Base-by-base conservation (phyloP, 2,888 invertebrate genomes). In the Strigamia crassipes region DNA sequence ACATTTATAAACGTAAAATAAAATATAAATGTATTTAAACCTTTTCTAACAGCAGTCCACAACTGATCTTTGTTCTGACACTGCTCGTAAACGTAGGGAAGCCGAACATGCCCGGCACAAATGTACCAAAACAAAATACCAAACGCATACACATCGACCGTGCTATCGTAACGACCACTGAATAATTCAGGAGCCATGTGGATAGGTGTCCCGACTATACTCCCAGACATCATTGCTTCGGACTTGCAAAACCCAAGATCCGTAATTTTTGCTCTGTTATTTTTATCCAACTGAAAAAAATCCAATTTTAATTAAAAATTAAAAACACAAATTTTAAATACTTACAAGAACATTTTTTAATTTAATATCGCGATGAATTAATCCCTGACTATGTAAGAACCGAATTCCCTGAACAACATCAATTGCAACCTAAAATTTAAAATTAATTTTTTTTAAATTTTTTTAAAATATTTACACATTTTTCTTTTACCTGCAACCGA, bases 121-220 rank as follows among this genome's bases (percentile, higher is more conserved):
- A 95, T 91, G 85, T 95, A 96, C 96, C 96, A 96, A 88, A 96
- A 95, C 56, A 96, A 89, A 83, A 96, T 93, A 6, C 95, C 96
- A 87, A 96, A 96, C 0, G 96, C 96, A 86, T 96, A 96, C 0
- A 96, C 93, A 86, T 96, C 96, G 10, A 96, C 95, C 83, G 92
- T 92, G 83, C 92, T 92, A 86, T 94, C 94, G 86, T 96, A 96
- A 83, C 92, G 91, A 0, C 95, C 94, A n/a, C 91, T 92, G 83
- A 95, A 90, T 80, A 96, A 89, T 87, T 96, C 96, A 0, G 96
- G 96, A 15, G 96, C 95, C 96, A 96, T 96, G 88, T 96, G 96
- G 83, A 95, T 94, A 0, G 96, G 96, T 4, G 94, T 94, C 78
- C 94, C 96, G 31, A 96, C 96, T 83, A 96, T 92, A 83, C 94